Evolutionary conservation across 2,113 vertebrate genomes (phyloP).

Genomic region (Cottus gobio): DNA sequence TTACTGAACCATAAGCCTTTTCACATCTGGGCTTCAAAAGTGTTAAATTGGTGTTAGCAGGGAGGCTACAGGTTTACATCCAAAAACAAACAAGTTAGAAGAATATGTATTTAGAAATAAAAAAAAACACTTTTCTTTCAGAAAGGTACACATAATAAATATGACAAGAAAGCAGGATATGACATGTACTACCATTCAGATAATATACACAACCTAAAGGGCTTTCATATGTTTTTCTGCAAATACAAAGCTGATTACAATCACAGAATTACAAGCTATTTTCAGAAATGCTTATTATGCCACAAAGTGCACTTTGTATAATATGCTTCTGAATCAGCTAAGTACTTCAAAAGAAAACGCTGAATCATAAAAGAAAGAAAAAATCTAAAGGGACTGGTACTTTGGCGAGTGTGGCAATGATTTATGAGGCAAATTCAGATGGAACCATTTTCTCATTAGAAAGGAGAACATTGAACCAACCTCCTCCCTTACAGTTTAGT

Average conservation of each 20-base stretch:
- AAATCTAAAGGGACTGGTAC: constrained; percentile 15
- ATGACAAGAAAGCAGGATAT: background rate
- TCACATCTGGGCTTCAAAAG: background rate
- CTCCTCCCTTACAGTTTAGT: constrained; percentile 61
- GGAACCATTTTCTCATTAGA: constrained; percentile 78
- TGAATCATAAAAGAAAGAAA: constrained; percentile 58
- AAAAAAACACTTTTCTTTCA: background rate
- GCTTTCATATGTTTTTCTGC: background rate
- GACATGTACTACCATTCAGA: background rate
- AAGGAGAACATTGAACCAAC: constrained; percentile 67
- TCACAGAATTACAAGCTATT: constrained; percentile 27
- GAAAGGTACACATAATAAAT: background rate
- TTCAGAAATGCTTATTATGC: constrained; percentile 20
- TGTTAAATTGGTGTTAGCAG: background rate
- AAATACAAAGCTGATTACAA: constrained; percentile 45
- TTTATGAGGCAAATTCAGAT: constrained; percentile 74
- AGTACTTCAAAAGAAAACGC: constrained; percentile 52
- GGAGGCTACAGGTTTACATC: background rate
- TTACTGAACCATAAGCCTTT: constrained; percentile 9
- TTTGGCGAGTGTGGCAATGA: constrained; percentile 66
- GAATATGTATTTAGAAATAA: background rate
- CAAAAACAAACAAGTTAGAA: background rate
- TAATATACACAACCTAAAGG: constrained; percentile 16
- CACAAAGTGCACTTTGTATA: constrained; percentile 28
- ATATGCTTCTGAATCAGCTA: constrained; percentile 26